Percentiles rank a stretch among this genome's conserved stretches.
These are phyloP conservation scores for Bagarius yarrelli DNA, from an alignment of 2,113 vertebrate genomes.

Conservation along the genomic window DNA sequence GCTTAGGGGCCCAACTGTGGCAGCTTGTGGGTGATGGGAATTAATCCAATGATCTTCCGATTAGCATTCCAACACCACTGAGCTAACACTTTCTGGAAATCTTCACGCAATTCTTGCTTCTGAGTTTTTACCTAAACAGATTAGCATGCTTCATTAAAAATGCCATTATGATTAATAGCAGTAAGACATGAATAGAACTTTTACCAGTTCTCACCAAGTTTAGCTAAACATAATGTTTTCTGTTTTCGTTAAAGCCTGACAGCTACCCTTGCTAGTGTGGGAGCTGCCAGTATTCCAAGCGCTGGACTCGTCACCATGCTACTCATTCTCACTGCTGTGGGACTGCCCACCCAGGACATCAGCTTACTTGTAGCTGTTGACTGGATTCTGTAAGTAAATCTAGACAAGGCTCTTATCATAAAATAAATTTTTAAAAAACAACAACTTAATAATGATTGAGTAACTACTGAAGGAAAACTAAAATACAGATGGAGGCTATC, in stretches of 20 bases:
- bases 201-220: neutral
- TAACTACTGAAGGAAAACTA: neutral
- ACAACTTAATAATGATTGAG: neutral
- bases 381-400: constrained; percentile 91
- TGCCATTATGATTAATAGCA: neutral
- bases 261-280: constrained; percentile 90
- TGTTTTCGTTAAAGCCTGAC: constrained; percentile 78
- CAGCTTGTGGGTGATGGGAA: too few relatives aligned
- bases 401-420: neutral
- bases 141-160: neutral
- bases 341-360: constrained; percentile 95
- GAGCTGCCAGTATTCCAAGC: constrained; percentile 95
- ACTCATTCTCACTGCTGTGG: constrained; percentile 92
- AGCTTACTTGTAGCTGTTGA: constrained; percentile 94
- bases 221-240: constrained; percentile 1
- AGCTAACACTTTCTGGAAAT: too few relatives aligned
- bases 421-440: too few relatives aligned
- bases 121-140: neutral
- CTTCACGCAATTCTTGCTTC: neutral
- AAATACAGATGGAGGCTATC: neutral
- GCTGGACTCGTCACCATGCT: constrained; percentile 96
- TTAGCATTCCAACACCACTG: too few relatives aligned
- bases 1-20: too few relatives aligned
- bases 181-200: neutral
- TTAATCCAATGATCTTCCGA: too few relatives aligned